phyloP scores from a whole-genome alignment of 2,888 invertebrate genomes.

The Heliconius cydno region DNA sequence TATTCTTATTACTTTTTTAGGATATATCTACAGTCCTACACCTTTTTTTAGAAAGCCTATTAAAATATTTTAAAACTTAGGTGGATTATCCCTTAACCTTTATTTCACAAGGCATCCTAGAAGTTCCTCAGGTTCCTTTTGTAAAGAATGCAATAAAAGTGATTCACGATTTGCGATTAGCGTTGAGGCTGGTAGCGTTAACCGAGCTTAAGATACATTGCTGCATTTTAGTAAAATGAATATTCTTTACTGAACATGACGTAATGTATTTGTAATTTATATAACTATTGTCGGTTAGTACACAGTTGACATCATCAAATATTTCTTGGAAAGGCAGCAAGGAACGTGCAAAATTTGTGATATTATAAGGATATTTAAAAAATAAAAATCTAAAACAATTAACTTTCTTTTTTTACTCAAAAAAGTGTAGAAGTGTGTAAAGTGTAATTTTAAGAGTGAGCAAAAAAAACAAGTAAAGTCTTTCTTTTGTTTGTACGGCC shows the following conservation, averaged over 20 bases:
- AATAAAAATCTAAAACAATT: neutral
- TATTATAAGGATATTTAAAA: conserved; percentile 20
- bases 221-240: conserved; percentile 36
- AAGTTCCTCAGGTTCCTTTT: conserved; percentile 37
- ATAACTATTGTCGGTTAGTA: conserved; percentile 33
- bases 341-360: conserved; percentile 37
- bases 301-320: conserved; percentile 61
- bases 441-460: conserved; percentile 2
- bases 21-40: neutral
- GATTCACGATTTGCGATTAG: conserved; percentile 45
- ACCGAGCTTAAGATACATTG: conserved; percentile 48
- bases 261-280: conserved; percentile 46
- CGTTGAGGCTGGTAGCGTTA: conserved; percentile 29
- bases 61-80: no score
- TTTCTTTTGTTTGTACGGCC: conserved; percentile 28
- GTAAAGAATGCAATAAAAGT: conserved; percentile 54
- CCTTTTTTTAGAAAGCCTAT: no score
- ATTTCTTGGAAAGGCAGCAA: conserved; percentile 61
- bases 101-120: conserved; percentile 13
- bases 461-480: conserved; percentile 14
- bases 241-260: conserved; percentile 26
- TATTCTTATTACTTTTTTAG: neutral
- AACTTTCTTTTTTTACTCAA: neutral
- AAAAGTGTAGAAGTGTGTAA: neutral
- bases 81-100: no score